Evolutionary conservation across 64 coral and sea anemone genomes (phyloP), one percentile per base, ranked within the genome.

Genomic region (Actinia equina): DNA sequence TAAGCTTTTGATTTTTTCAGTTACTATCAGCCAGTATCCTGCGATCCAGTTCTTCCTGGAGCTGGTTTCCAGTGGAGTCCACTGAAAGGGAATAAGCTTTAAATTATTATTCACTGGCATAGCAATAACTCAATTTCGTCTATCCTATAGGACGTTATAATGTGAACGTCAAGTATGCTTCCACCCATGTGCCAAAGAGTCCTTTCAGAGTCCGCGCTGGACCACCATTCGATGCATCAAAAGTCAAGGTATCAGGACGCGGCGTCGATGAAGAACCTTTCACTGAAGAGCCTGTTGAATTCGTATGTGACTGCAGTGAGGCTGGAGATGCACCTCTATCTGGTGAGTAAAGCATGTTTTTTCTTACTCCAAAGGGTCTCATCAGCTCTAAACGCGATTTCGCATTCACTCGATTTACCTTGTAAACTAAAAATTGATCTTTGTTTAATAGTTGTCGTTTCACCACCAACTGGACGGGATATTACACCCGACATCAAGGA

Each of bases 121-220:
- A 37, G 3, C 42, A 67, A 77, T 25, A 85, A 44, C 5, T 67
- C 6, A 18, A 82, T 26, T 59, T 79, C 41, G 16, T 82, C 10
- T 9, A 8, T 20, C 7, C 55, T 71, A 53, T 30, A 99, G 97
- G 97, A 56, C 93, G 93, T 58, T 91, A 93, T 55, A 86, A 89
- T 26, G 97, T 99, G 1, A 89, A 92, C 19, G 97, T 99, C 19
- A 99, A 99, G 71, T 99, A 99, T 64, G 93, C 83, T 2, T 82
- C 82, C 77, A 99, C 94, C 14, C 90, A 92, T 42, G 97, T 99
- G 6, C 90, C 97, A 43, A 95, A 93, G 82, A 99, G 97, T 83
- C 97, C 97, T 5, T 99, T 99, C 93, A 87, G 93, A 52, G 97
- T 99, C 1, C 97, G 97, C 7, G 93, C 86, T 22, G 97, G 97